These are phyloP conservation scores for Chaetodon trifascialis DNA, from an alignment of 2,113 vertebrate species.

Conservation along the genomic window DNA sequence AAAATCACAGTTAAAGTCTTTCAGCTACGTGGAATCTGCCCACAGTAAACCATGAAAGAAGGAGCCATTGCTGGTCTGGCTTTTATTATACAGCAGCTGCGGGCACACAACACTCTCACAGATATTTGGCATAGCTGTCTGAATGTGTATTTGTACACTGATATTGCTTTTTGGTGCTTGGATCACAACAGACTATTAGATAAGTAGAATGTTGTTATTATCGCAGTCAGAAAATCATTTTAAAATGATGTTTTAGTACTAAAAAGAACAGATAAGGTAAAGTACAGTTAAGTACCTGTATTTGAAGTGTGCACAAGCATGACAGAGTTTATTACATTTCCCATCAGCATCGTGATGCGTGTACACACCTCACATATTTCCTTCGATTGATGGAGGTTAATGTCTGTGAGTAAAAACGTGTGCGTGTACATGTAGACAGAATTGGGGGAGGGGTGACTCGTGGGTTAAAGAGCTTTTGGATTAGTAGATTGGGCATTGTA, in stretches of 20 bases:
- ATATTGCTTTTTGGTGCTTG: not conserved
- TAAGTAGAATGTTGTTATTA: not conserved
- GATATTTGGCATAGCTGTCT: not conserved
- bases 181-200: not conserved
- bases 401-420: constrained; percentile 7
- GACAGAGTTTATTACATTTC: not conserved
- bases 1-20: not conserved
- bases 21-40: not conserved
- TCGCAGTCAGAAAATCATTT: not conserved
- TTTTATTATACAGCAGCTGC: not conserved
- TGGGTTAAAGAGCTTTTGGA: constrained; percentile 71
- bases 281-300: not conserved
- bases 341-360: not conserved
- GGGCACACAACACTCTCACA: not conserved
- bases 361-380: not conserved
- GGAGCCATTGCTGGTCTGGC: not conserved
- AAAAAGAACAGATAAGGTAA: not conserved
- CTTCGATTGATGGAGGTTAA: constrained; percentile 19
- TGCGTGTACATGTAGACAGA: not conserved
- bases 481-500: constrained; percentile 68
- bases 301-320: not conserved
- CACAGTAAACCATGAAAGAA: not conserved
- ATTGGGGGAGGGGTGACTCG: constrained; percentile 38
- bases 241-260: not conserved
- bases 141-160: not conserved